Evolutionary conservation across 2,888 invertebrate genomes (phyloP), one percentile per base, ranked within the genome.

Genomic region (Pachliopta kotzebuea): DNA sequence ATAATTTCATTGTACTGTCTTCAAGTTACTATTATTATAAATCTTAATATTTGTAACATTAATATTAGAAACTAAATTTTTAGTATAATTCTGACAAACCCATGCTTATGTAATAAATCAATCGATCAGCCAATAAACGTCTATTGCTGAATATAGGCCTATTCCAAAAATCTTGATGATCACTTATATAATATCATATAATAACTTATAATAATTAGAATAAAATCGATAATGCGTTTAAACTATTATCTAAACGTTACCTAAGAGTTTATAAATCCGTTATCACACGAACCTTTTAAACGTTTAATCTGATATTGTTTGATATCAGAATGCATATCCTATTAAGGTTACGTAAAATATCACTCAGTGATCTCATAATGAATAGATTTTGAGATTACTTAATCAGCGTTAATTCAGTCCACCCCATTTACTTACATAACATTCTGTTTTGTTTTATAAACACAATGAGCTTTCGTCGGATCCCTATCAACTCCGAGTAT

Each of bases 331-430:
- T 29, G 11, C n/a, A 49, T 49, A 50, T 29, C 18, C 56, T 29
- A 62, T 56, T 56, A 37, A 62, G n/a, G 21, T 62, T 62, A 56
- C 52, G 56, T 60, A 64, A 60, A 58, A 23, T 31, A 58, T 50
- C 59, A 56, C 45, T 65, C 45, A 50, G 20, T 52, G 49, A 24
- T 45, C 56, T 52, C 50, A 26, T 62, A 54, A 45, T 23, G 60
- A 61, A 62, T 57, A 60, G 42, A 57, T 53, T 56, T 56, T 37
- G 21, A 56, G 60, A 53, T 60, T 52, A 45, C 24, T 45, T 31
- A 37, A 63, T 52, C 59, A 26, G 14, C 21, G 55, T 60, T 26
- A 60, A 52, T 37, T 65, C 56, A 23, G 56, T 31, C 18, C 42
- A 56, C 42, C 42, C 29, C 55, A 56, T 56, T 60, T 50, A 53